Conservation (phyloP, 2,113 vertebrate genomes). For the Aleadryas rufinucha region DNA sequence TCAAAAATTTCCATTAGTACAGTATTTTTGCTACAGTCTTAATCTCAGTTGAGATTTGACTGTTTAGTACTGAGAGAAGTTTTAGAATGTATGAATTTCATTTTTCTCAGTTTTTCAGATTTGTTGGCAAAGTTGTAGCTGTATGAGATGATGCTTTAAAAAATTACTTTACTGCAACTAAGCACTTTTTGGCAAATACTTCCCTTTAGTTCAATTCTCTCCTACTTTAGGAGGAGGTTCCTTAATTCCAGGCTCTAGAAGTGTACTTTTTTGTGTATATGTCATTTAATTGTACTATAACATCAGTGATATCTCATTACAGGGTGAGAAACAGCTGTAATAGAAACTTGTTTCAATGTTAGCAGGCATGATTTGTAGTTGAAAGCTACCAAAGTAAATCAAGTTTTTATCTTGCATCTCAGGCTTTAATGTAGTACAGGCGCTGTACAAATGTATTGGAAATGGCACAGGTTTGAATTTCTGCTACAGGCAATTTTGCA, state of each 20-base stretch:
- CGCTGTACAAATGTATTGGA: background rate
- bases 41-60: background rate
- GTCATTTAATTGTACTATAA: background rate
- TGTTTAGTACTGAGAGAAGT: background rate
- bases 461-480: background rate
- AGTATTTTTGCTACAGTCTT: background rate
- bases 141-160: background rate
- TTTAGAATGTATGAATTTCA: rapidly evolving
- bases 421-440: background rate
- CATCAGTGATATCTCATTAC: background rate
- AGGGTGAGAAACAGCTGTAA: background rate
- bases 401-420: background rate
- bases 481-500: background rate
- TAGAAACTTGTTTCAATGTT: background rate
- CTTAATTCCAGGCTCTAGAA: background rate
- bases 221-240: background rate
- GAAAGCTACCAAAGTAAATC: background rate
- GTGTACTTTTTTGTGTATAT: background rate
- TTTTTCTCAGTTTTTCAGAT: background rate
- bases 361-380: background rate
- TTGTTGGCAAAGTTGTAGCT: background rate
- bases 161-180: background rate
- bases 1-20: background rate
- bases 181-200: background rate
- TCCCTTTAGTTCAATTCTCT: background rate